Conservation (phyloP, 2,888 invertebrate species). For the Drosophila buzzatii region DNA sequence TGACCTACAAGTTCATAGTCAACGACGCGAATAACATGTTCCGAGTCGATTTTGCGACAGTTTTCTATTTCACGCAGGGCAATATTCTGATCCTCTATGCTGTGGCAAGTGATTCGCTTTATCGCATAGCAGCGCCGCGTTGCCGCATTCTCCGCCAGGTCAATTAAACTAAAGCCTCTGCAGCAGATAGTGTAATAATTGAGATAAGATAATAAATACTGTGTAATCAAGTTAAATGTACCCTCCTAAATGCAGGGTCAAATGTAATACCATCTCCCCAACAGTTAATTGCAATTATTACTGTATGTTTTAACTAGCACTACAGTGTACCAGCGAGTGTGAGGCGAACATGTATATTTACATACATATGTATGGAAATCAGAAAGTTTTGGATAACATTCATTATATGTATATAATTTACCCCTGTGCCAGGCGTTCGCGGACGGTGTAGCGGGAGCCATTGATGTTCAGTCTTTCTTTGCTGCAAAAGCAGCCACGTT, state of each 20-base stretch:
- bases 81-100: constrained; percentile 90
- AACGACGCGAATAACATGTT: constrained; percentile 90
- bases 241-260: not conserved
- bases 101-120: constrained; percentile 93
- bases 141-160: constrained; percentile 89
- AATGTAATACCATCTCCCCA: not conserved
- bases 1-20: constrained; percentile 89
- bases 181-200: constrained; percentile 17
- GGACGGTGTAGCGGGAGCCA: constrained; percentile 89
- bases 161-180: constrained; percentile 93
- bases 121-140: constrained; percentile 90
- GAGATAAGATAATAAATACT: constrained; percentile 45
- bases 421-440: constrained; percentile 92
- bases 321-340: not conserved
- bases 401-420: constrained; percentile 51
- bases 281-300: not conserved
- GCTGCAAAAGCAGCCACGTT: constrained; percentile 91
- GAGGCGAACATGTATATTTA: not conserved
- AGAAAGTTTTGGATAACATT: too few relatives aligned
- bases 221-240: constrained; percentile 1
- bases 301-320: not conserved
- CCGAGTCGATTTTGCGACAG: constrained; percentile 89
- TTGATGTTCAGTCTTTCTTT: constrained; percentile 90
- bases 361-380: not conserved
- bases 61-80: constrained; percentile 91